These are phyloP conservation scores for Perognathus longimembris DNA, from an alignment of 2,113 vertebrate species.

Conservation along the genomic window DNA sequence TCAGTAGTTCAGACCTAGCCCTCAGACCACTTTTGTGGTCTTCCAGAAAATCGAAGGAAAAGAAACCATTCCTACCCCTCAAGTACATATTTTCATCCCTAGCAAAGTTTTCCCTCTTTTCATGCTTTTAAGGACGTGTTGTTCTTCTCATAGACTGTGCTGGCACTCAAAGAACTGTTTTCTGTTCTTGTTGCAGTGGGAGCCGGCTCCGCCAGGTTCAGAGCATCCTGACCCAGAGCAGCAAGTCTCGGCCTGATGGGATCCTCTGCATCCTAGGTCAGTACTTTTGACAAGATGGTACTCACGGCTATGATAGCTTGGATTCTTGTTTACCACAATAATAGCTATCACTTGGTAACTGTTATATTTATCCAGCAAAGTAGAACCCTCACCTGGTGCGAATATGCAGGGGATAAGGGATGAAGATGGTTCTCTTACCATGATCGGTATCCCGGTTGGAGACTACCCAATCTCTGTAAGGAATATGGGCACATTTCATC, in stretches of 20 bases:
- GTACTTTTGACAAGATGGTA: conserved; percentile 54
- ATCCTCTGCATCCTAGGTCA: conserved; percentile 96
- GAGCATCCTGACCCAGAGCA: conserved; percentile 90
- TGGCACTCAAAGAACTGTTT: conserved; percentile 30
- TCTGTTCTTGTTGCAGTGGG: conserved; percentile 88
- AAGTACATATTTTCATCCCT: not conserved
- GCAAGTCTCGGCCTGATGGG: conserved; percentile 91
- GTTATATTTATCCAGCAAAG: no score
- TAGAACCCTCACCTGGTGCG: no score
- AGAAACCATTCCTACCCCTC: not conserved
- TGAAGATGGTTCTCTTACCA: no score
- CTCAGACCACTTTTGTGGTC: not conserved
- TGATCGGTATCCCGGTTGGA: no score
- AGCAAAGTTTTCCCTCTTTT: not conserved
- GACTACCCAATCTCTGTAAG: no score
- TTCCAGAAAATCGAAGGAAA: conserved; percentile 25
- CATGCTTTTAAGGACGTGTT: not conserved
- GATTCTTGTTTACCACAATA: conserved; percentile 4
- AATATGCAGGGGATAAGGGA: no score
- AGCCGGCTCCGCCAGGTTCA: conserved; percentile 94
- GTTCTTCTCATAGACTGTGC: not conserved
- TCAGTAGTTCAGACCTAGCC: not conserved
- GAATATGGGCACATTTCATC: no score
- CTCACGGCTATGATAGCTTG: not conserved
- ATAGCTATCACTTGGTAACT: no score